Base-by-base conservation (phyloP, 2,797 vertebrate species). In the Lycodopsis pacificus region DNA sequence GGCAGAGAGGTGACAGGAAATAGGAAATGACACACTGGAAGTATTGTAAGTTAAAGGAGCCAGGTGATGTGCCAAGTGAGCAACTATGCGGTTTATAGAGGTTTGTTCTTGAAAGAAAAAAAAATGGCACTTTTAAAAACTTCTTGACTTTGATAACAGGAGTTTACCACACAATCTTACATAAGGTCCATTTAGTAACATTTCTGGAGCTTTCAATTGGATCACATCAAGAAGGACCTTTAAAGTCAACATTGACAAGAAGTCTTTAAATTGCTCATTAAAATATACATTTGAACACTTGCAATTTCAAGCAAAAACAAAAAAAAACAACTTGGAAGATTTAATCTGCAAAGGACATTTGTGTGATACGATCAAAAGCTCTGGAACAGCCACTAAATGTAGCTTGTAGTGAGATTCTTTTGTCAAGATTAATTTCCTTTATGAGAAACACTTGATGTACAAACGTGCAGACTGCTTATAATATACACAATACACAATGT, bases 1-100 rank as follows among this genome's bases (percentile, higher is more conserved):
- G 65, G 67, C 32, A 46, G 72, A 73, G 73, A 73, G 79, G 87
- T 81, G 88, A 86, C 77, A 89, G 83, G 91, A 89, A 90, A 87
- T 73, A 74, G 77, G 73, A 84, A 89, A 85, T 81, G 77, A 81
- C 79, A 86, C 68, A 79, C 27, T 79, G 73, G 70, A 79, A 69
- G 59, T 53, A 57, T 58, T 48, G 71, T 75, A 82, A 56, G 12
- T 56, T 64, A 68, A 46, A 68, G 42, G 71, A 83, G 10, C 44
- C 69, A 34, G 71, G 54, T 70, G 62, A 76, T 65, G 42, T 48
- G 61, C 13, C 36, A 30, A 68, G 49, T 67, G 59, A 61, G 46
- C 64, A 54, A 40, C 22, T 14, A 9, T 25, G n/a, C n/a, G 62
- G 73, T 40, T 65, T 75, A 17, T 58, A 54, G 8, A 49, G 34